These are phyloP conservation scores for Apotomis turbidana DNA, from an alignment of 2,888 invertebrate genomes.

Conservation along the genomic window DNA sequence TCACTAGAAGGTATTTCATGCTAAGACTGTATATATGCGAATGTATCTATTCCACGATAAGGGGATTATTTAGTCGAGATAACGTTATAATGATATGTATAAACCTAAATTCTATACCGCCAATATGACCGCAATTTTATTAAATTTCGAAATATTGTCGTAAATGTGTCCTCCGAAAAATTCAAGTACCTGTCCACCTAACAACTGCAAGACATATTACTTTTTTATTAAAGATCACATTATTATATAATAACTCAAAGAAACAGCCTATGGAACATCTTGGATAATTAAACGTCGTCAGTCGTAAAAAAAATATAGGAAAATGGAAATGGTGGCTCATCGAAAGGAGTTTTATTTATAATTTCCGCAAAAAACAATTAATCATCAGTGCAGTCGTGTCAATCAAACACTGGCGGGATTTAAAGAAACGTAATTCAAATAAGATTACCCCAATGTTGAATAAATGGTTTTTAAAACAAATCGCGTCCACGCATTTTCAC, in stretches of 20 bases:
- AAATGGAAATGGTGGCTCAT: not conserved
- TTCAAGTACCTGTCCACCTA: not conserved
- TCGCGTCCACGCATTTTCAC: not conserved
- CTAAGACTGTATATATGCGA: too few species aligned
- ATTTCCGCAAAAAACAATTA: constrained; percentile 12
- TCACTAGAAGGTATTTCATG: too few species aligned
- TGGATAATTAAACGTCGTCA: too few species aligned
- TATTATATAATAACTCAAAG: too few species aligned
- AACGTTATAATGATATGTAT: not conserved
- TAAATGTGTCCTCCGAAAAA: constrained; percentile 6
- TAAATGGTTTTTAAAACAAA: not conserved
- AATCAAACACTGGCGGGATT: constrained; percentile 20
- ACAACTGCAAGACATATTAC: not conserved
- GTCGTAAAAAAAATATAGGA: not conserved
- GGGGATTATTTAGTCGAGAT: not conserved
- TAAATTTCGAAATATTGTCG: not conserved
- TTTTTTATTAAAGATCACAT: not conserved
- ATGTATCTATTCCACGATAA: not conserved
- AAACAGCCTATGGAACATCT: too few species aligned
- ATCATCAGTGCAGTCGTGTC: constrained; percentile 31
- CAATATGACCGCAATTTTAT: too few species aligned
- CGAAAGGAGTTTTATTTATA: not conserved
- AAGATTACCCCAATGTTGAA: constrained; percentile 17
- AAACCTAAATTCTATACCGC: not conserved
- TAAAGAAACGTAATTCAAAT: constrained; percentile 26